Percentiles rank a stretch among this genome's conserved stretches.
Evolutionary conservation across 1,140 invertebrate species (phyloP).

Genomic region (Archivesica marissinica): DNA sequence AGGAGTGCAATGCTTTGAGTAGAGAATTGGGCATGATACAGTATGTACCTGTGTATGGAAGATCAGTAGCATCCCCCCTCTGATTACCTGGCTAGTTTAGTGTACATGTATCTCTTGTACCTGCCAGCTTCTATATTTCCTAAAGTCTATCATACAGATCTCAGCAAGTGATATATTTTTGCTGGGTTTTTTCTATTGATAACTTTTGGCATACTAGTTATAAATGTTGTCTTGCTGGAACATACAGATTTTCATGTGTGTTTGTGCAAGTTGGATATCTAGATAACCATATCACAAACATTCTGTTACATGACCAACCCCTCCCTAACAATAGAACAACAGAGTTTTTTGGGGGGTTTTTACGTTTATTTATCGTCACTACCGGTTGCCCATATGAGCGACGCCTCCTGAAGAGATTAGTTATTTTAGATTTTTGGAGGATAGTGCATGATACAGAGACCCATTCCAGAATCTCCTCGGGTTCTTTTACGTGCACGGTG

Average conservation of each 20-base stretch:
- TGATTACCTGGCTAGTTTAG: constrained; percentile 18
- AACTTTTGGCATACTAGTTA: neutral
- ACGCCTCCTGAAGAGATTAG: too few relatives aligned
- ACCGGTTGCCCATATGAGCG: too few relatives aligned
- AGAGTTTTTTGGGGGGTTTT: neutral
- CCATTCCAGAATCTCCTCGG: too few relatives aligned
- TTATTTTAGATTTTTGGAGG: too few relatives aligned
- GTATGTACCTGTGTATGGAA: too few relatives aligned
- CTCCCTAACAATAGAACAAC: too few relatives aligned
- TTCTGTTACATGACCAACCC: too few relatives aligned
- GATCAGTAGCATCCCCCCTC: too few relatives aligned
- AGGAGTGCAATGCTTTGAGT: too few relatives aligned
- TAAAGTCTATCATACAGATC: neutral
- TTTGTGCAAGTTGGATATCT: neutral
- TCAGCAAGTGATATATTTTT: constrained; percentile 24
- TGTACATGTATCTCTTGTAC: constrained; percentile 20
- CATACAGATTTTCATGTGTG: neutral
- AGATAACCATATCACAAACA: neutral
- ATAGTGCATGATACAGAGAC: too few relatives aligned
- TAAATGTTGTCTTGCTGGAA: neutral
- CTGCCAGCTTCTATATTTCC: constrained; percentile 4
- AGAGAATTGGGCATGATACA: too few relatives aligned
- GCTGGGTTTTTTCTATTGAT: neutral
- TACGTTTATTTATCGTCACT: neutral
- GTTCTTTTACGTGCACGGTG: too few relatives aligned